Base-by-base conservation (phyloP, 2,888 invertebrate species). In the Ditylenchus weischeri region DNA sequence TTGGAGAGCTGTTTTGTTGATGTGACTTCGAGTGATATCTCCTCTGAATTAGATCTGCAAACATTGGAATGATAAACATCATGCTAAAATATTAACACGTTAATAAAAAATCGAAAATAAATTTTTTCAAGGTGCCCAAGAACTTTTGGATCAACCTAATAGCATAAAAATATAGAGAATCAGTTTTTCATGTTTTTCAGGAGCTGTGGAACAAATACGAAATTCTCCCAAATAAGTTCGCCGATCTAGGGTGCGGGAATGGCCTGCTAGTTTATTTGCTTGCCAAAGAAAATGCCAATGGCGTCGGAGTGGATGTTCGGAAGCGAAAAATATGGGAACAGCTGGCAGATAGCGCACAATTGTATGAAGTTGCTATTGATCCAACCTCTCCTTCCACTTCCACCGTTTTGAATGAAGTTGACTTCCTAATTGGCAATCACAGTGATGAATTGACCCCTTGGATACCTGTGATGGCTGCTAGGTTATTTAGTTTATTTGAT, bases 361-460 rank as follows among this genome's bases (percentile, higher is more conserved):
- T 76, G 18, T 54, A 73, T 13, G 72, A 78, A 63, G 23, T 62
- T 5, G n/a, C 67, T 3, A 68, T 78, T 11, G 71, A 79, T 66
- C 78, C 79, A 36, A 62, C 57, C 21, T 49, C 47, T 47, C 54
- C 54, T 18, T 57, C 63, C 8, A 51, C 64, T 38, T 48, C 59
- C 10, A 43, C 38, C 13, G 43, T 76, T 7, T 77, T 77, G 5
- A 57, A 62, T 2, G 72, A 65, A 19, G 72, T 70, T 11, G 79
- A 81, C 71, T 80, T 72, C 64, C 85, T 98, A 62, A 93, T 98
- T 83, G 98, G 96, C 63, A 98, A 98, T 85, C 98, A 98, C 86
- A 93, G 94, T 18, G 98, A 98, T 86, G 96, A 98, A 84, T 85
- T 98, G n/a, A 95, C 96, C 11, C 94, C 95, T 0, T 98, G 96